Evolutionary conservation across 2,797 vertebrate genomes (phyloP).

Genomic region (Cirrhinus molitorella): DNA sequence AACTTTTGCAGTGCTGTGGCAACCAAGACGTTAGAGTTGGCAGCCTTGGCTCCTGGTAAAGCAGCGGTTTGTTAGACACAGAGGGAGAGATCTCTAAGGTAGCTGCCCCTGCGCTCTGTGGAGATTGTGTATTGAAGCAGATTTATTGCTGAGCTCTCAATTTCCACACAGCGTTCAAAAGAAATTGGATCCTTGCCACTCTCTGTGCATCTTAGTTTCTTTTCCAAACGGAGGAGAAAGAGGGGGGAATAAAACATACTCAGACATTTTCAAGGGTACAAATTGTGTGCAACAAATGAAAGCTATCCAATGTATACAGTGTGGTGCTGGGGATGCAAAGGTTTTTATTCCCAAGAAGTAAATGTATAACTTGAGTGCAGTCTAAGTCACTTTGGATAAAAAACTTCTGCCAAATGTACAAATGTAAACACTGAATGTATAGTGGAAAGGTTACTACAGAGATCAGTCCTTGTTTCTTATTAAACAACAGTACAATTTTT

Average conservation of each 20-base stretch:
- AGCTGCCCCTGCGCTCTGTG: constrained; percentile 37
- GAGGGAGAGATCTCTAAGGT: constrained; percentile 45
- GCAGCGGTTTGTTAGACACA: constrained; percentile 57
- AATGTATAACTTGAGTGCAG: too few species aligned
- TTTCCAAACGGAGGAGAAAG: constrained; percentile 23
- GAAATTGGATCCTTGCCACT: constrained; percentile 52
- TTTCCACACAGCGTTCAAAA: constrained; percentile 50
- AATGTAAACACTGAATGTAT: not conserved
- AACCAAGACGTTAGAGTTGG: constrained; percentile 52
- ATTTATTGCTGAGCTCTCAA: constrained; percentile 62
- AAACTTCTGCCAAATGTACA: not conserved
- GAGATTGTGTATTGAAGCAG: constrained; percentile 57
- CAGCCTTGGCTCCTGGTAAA: constrained; percentile 53
- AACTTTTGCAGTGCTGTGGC: constrained; percentile 50
- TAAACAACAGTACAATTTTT: too few species aligned
- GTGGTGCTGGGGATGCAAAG: not conserved
- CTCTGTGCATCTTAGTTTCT: constrained; percentile 39
- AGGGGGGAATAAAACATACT: not conserved
- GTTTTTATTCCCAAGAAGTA: too few species aligned
- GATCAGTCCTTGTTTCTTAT: not conserved
- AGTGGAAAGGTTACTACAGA: not conserved
- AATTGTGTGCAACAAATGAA: not conserved
- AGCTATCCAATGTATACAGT: not conserved
- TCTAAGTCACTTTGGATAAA: not conserved
- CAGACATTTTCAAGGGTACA: not conserved